Conservation (phyloP, 2,113 vertebrate species). For the Bufo gargarizans region DNA sequence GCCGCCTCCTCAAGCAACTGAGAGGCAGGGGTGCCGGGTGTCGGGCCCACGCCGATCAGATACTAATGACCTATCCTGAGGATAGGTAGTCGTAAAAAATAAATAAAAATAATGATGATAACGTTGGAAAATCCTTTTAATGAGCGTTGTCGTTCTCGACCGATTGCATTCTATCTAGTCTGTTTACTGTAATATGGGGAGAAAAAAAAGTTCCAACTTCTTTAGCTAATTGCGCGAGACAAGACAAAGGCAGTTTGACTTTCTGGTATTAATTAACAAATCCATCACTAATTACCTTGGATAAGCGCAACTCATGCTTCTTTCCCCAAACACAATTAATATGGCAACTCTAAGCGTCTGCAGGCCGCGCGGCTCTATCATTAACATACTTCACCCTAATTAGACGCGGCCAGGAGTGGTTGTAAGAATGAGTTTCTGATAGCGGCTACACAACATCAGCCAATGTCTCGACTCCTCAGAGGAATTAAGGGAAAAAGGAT, state of each 20-base stretch:
- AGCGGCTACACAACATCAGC: constrained; percentile 64
- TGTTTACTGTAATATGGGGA: constrained; percentile 42
- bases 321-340: constrained; percentile 73
- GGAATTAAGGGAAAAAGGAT: constrained; percentile 59
- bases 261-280: constrained; percentile 77
- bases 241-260: constrained; percentile 74
- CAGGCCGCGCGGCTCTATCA: constrained; percentile 62
- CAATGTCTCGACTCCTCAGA: constrained; percentile 65
- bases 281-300: constrained; percentile 73
- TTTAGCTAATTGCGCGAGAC: constrained; percentile 72
- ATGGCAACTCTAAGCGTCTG: constrained; percentile 65
- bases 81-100: too few species aligned
- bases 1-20: too few species aligned
- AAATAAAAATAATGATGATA: too few species aligned
- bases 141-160: not conserved
- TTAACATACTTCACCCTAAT: constrained; percentile 72
- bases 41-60: too few species aligned
- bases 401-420: constrained; percentile 65
- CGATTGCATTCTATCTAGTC: constrained; percentile 46
- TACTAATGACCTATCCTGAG: too few species aligned
- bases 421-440: constrained; percentile 68
- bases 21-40: too few species aligned
- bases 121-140: too few species aligned
- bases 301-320: constrained; percentile 69
- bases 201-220: constrained; percentile 59